These are phyloP conservation scores for Eustalomyia histrio DNA, from an alignment of 2,888 invertebrate genomes.

Conservation along the genomic window DNA sequence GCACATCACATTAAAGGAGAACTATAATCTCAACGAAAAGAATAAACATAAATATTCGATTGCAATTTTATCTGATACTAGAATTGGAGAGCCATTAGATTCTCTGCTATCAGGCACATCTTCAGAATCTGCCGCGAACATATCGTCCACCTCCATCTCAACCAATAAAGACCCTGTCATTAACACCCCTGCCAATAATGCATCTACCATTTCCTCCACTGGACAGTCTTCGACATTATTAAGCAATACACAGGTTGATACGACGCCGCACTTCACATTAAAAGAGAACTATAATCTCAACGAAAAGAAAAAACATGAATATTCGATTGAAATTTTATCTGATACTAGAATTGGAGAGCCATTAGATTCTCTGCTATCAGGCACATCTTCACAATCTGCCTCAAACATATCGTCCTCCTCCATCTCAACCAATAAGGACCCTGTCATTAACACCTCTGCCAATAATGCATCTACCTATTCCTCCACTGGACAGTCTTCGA, in stretches of 20 bases:
- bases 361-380: constrained; percentile 66
- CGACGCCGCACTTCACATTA: constrained; percentile 89
- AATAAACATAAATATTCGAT: constrained; percentile 78
- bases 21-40: constrained; percentile 85
- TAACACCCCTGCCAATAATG: constrained; percentile 29
- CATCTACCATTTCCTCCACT: constrained; percentile 55
- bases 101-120: constrained; percentile 69
- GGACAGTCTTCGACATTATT: constrained; percentile 36
- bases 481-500: constrained; percentile 41
- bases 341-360: constrained; percentile 61
- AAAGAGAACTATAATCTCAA: constrained; percentile 87
- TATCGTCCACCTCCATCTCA: constrained; percentile 66
- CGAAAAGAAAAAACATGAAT: constrained; percentile 78
- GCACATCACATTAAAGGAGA: constrained; percentile 85
- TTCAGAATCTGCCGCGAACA: constrained; percentile 52
- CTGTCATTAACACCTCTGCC: constrained; percentile 32
- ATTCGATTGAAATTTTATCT: too few species aligned
- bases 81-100: constrained; percentile 70
- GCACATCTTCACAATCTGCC: constrained; percentile 57
- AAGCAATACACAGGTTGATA: constrained; percentile 84
- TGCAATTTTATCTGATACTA: constrained; percentile 66
- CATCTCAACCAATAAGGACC: constrained; percentile 67
- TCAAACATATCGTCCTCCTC: constrained; percentile 53
- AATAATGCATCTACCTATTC: constrained; percentile 56
- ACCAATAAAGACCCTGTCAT: constrained; percentile 62